Percentiles rank a stretch among this genome's conserved stretches.
Conservation (phyloP, 2,888 invertebrate genomes). For the Salpingus planirostris region DNA sequence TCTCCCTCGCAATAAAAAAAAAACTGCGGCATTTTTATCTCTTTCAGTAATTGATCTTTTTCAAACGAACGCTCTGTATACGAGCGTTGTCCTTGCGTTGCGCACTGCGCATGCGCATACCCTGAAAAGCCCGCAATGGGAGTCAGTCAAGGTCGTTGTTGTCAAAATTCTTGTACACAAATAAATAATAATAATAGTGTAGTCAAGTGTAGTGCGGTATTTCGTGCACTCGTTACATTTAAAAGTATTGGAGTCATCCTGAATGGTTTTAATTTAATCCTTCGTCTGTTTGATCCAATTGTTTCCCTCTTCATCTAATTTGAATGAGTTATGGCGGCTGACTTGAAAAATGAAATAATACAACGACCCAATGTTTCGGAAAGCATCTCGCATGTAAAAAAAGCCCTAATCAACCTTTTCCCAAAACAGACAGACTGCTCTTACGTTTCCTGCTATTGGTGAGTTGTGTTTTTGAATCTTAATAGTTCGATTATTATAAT, state of each 20-base stretch:
- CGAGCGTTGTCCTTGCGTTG: too few species aligned
- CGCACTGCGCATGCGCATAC: conserved; percentile 1
- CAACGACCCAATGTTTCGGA: conserved; percentile 27
- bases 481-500: too few species aligned
- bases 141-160: conserved; percentile 10
- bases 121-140: conserved; percentile 1
- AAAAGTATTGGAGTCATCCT: not conserved
- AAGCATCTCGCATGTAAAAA: conserved; percentile 18
- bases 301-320: too few species aligned
- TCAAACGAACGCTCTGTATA: not conserved
- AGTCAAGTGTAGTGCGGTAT: too few species aligned
- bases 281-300: too few species aligned
- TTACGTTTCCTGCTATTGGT: conserved; percentile 84
- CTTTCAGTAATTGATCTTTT: too few species aligned
- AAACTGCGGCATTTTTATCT: too few species aligned
- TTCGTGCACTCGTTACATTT: too few species aligned
- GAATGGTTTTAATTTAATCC: too few species aligned
- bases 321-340: conserved; percentile 35
- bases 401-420: conserved; percentile 47
- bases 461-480: conserved; percentile 33
- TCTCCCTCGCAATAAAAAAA: too few species aligned
- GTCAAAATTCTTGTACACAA: conserved; percentile 6
- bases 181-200: not conserved
- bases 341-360: conserved; percentile 26
- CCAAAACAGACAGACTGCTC: conserved; percentile 70